Conservation (phyloP, 2,888 invertebrate genomes). For the Diarsia mendica region DNA sequence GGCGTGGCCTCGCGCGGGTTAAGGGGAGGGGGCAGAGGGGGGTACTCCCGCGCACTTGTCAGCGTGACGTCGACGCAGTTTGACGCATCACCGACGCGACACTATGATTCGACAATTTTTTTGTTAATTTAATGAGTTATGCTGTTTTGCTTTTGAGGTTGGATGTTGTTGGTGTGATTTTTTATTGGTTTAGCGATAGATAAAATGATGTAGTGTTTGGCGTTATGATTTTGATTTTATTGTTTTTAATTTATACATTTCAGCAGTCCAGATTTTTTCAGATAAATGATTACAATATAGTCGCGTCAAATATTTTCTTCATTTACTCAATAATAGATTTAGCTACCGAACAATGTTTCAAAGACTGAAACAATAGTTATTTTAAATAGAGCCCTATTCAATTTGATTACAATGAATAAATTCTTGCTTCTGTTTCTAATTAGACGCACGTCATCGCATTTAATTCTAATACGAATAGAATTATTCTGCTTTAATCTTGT, state of each 20-base stretch:
- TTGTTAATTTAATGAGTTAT: conserved; percentile 49
- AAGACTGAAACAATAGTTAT: conserved; percentile 3
- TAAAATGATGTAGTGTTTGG: not conserved
- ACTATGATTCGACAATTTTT: conserved; percentile 67
- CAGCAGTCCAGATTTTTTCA: not conserved
- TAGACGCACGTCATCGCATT: not conserved
- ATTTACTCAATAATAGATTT: not conserved
- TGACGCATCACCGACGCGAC: conserved; percentile 73
- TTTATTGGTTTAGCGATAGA: not conserved
- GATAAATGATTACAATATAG: not conserved
- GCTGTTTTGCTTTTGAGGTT: conserved; percentile 23
- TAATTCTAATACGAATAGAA: not conserved
- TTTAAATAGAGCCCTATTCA: not conserved
- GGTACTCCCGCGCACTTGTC: conserved; percentile 84
- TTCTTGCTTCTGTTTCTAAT: not conserved
- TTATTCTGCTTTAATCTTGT: not conserved
- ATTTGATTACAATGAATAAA: conserved; percentile 2
- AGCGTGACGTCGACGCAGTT: conserved; percentile 76
- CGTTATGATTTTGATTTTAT: not conserved
- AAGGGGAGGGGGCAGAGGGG: conserved; percentile 73
- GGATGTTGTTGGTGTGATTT: not conserved
- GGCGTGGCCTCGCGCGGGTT: conserved; percentile 79
- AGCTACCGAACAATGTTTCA: not conserved
- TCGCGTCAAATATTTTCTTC: not conserved
- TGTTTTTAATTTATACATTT: conserved; percentile 6